Evolutionary conservation across 2,113 vertebrate species (phyloP).

Genomic region (Ascaphus truei): DNA sequence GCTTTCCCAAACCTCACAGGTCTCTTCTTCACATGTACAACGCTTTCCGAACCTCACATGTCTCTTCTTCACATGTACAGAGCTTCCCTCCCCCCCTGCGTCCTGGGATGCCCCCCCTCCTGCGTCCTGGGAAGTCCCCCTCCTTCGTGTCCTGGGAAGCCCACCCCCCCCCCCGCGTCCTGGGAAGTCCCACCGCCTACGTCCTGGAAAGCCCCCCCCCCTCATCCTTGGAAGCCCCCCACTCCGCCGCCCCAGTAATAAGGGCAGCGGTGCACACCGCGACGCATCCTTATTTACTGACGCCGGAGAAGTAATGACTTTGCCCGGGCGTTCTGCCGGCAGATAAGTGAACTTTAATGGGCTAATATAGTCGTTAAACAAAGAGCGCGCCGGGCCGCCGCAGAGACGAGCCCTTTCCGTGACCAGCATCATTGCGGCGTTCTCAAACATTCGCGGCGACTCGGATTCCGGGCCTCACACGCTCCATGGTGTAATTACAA

Average conservation of each 20-base stretch:
- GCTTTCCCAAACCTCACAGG: not conserved
- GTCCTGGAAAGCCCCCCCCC: no score
- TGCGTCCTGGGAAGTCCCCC: no score
- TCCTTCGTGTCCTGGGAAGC: no score
- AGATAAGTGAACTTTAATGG: constrained; percentile 53
- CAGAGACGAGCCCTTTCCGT: constrained; percentile 10
- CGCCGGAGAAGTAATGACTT: constrained; percentile 38
- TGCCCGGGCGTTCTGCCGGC: constrained; percentile 36
- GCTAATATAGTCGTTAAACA: constrained; percentile 49
- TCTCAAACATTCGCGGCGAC: not conserved
- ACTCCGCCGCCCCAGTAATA: constrained; percentile 11
- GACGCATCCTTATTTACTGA: constrained; percentile 34
- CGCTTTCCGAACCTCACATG: no score
- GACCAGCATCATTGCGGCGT: not conserved
- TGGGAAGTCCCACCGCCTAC: no score
- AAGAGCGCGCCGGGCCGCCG: constrained; percentile 19
- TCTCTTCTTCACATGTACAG: no score
- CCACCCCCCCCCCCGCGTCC: no score
- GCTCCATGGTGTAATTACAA: constrained; percentile 12
- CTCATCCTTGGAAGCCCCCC: no score
- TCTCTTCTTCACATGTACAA: not conserved
- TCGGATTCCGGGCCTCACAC: not conserved
- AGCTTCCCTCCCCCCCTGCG: no score
- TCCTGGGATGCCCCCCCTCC: no score
- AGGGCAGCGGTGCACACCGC: constrained; percentile 17